Conservation (phyloP, 2,113 vertebrate species). For the Pelusios castaneus region DNA sequence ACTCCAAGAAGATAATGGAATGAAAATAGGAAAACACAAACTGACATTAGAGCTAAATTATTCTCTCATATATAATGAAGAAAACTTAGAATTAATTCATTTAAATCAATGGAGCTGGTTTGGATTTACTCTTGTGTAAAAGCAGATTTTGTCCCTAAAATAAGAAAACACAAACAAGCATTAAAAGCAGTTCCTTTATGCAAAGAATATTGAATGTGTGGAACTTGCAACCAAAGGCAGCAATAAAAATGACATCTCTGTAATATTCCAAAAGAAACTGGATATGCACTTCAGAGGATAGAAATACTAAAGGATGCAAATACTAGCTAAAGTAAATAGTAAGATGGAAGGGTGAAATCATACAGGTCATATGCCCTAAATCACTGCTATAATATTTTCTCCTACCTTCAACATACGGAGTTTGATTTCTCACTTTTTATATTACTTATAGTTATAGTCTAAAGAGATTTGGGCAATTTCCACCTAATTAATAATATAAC, state of each 20-base stretch:
- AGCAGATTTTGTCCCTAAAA: not conserved
- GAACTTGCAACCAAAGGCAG: not conserved
- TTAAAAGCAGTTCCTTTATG: slow-evolving; percentile 33
- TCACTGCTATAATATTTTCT: not conserved
- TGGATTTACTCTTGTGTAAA: not conserved
- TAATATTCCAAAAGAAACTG: not conserved
- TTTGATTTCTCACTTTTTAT: slow-evolving; percentile 44
- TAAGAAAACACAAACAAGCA: not conserved
- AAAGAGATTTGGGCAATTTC: slow-evolving; percentile 39
- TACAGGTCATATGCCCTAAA: not conserved
- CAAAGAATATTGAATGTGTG: not conserved
- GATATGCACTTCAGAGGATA: not conserved
- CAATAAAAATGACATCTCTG: not conserved
- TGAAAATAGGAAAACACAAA: not conserved
- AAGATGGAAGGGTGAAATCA: not conserved
- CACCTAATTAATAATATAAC: slow-evolving; percentile 63
- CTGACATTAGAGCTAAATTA: not conserved
- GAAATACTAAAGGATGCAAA: not conserved
- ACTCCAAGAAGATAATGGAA: not conserved
- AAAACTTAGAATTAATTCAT: slow-evolving; percentile 9
- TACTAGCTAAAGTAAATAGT: accelerated
- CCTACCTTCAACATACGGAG: not conserved
- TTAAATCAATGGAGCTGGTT: slow-evolving; percentile 5
- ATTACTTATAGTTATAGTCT: not conserved
- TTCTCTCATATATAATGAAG: not conserved